Evolutionary conservation across 2,797 vertebrate genomes (phyloP).

Genomic region (Apodemus agrarius): DNA sequence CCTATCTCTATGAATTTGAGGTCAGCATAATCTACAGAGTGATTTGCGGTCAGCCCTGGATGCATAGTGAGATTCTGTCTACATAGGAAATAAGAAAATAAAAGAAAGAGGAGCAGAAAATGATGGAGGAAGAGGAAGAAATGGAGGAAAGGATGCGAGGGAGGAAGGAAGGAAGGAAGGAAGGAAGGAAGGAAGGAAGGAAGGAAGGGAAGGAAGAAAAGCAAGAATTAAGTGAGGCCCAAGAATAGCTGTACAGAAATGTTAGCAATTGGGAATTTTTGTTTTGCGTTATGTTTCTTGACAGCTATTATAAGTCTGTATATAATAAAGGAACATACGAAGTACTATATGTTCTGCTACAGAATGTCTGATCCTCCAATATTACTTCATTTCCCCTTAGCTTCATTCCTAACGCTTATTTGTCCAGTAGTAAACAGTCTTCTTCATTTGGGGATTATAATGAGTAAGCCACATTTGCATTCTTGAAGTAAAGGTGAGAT

Average conservation of each 20-base stretch:
- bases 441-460: background rate
- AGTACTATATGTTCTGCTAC: background rate
- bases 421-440: background rate
- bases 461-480: background rate
- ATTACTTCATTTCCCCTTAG: background rate
- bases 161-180: too few relatives aligned
- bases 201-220: background rate
- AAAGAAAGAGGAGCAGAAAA: background rate
- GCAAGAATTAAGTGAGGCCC: background rate
- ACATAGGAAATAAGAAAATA: background rate
- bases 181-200: background rate
- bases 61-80: background rate
- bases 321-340: constrained; percentile 64
- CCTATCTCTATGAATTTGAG: background rate
- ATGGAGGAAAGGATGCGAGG: too few relatives aligned
- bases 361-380: background rate
- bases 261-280: background rate
- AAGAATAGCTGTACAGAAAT: background rate
- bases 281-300: constrained; percentile 60
- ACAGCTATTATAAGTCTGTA: constrained; percentile 77
- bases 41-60: background rate
- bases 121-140: background rate
- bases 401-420: background rate
- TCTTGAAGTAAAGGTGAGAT: background rate
- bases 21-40: background rate